Evolutionary conservation across 2,888 invertebrate genomes (phyloP).

Genomic region (Microctonus hyperodae): DNA sequence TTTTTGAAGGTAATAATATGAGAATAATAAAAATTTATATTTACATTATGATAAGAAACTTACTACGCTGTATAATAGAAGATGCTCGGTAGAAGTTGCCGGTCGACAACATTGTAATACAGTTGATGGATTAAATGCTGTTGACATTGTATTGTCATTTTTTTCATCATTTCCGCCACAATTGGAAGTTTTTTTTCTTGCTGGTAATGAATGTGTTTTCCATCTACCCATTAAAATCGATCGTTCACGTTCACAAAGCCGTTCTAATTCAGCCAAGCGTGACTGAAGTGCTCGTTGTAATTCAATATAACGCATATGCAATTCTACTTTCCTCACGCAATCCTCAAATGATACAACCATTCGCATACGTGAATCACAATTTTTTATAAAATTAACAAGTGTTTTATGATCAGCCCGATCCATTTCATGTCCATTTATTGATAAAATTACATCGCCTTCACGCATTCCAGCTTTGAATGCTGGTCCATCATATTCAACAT

Average conservation of each 20-base stretch:
- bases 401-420: constrained; percentile 94
- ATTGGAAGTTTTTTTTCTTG: constrained; percentile 79
- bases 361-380: constrained; percentile 88
- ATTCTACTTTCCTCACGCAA: constrained; percentile 91
- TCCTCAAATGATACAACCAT: constrained; percentile 98
- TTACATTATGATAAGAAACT: constrained; percentile 27
- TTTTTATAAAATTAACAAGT: constrained; percentile 90
- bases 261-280: constrained; percentile 85
- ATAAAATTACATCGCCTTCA: constrained; percentile 94
- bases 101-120: constrained; percentile 73
- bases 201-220: constrained; percentile 90
- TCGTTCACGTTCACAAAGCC: constrained; percentile 80
- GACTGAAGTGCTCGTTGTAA: constrained; percentile 83
- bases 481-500: constrained; percentile 91
- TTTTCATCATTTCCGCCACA: constrained; percentile 60
- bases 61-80: constrained; percentile 61
- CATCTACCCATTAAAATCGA: constrained; percentile 85
- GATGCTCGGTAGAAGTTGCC: constrained; percentile 82
- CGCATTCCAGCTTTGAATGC: constrained; percentile 94
- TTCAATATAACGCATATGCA: constrained; percentile 92
- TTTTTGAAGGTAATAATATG: background rate
- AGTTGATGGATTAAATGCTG: constrained; percentile 55
- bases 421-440: constrained; percentile 95
- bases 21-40: too few relatives aligned
- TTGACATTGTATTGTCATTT: constrained; percentile 54